Evolutionary conservation across 2,113 vertebrate genomes (phyloP).

Genomic region (Rallus limicola): DNA sequence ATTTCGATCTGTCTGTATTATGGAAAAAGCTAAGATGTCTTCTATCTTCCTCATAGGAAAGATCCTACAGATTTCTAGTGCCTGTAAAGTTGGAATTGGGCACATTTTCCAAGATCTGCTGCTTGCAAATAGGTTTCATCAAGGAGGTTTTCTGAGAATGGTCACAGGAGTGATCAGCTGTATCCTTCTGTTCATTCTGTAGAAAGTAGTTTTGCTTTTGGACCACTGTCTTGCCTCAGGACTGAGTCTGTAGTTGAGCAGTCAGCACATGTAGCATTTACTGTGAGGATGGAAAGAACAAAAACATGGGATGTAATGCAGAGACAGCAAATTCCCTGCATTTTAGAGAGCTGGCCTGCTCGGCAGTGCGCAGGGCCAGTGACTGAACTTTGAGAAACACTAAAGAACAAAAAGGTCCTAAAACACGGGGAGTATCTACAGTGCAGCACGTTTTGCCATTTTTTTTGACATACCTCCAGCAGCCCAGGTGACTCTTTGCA

Average conservation of each 20-base stretch:
- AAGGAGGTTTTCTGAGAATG: neutral
- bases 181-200: neutral
- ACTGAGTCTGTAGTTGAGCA: neutral
- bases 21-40: neutral
- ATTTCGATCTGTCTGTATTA: neutral
- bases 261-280: neutral
- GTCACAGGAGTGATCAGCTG: neutral
- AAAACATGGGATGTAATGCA: neutral
- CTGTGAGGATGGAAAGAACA: neutral
- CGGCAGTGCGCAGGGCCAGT: neutral
- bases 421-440: neutral
- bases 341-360: neutral
- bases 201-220: neutral
- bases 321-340: neutral
- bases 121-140: neutral
- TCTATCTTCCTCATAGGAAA: neutral
- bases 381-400: neutral
- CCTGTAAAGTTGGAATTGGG: neutral
- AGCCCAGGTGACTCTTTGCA: neutral
- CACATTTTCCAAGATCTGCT: neutral
- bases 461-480: neutral
- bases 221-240: neutral
- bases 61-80: neutral
- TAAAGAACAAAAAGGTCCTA: neutral
- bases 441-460: neutral